Evolutionary conservation across 2,113 vertebrate genomes (phyloP).

Genomic region (Myotis yumanensis): DNA sequence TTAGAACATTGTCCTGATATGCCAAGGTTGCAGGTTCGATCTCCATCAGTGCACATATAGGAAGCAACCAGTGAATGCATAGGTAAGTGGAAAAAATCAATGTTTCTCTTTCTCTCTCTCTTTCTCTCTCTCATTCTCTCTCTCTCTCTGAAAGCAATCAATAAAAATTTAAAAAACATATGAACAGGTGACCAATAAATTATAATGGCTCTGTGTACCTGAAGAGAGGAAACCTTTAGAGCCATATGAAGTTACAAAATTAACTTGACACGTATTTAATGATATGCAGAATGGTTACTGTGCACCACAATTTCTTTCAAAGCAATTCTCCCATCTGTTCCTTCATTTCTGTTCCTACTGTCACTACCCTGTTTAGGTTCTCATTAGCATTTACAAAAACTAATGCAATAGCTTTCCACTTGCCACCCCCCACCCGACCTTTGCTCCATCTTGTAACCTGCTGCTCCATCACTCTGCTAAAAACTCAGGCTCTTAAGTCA

Average conservation of each 20-base stretch:
- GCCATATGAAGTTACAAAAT: conserved; percentile 60
- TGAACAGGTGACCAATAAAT: conserved; percentile 50
- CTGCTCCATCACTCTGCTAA: background rate
- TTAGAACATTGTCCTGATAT: background rate
- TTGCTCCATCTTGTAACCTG: background rate
- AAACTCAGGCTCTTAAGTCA: background rate
- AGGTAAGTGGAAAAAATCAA: background rate
- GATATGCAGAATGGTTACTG: conserved; percentile 61
- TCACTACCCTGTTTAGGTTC: conserved; percentile 24
- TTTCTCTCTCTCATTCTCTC: too few species aligned
- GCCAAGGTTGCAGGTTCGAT: background rate
- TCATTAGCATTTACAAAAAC: conserved; percentile 30
- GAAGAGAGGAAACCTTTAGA: conserved; percentile 46
- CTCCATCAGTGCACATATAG: background rate
- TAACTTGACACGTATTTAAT: conserved; percentile 58
- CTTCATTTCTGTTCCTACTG: conserved; percentile 53
- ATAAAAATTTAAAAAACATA: too few species aligned
- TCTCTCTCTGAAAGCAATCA: too few species aligned
- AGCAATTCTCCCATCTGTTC: conserved; percentile 70
- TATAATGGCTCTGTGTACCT: conserved; percentile 37
- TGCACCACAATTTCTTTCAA: conserved; percentile 52
- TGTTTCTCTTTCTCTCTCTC: background rate
- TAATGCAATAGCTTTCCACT: background rate
- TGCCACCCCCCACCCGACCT: background rate
- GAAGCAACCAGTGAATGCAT: background rate